Evolutionary conservation across 2,888 invertebrate species (phyloP), one percentile per base, ranked within the genome.

Genomic region (Pandemis cinnamomeana): DNA sequence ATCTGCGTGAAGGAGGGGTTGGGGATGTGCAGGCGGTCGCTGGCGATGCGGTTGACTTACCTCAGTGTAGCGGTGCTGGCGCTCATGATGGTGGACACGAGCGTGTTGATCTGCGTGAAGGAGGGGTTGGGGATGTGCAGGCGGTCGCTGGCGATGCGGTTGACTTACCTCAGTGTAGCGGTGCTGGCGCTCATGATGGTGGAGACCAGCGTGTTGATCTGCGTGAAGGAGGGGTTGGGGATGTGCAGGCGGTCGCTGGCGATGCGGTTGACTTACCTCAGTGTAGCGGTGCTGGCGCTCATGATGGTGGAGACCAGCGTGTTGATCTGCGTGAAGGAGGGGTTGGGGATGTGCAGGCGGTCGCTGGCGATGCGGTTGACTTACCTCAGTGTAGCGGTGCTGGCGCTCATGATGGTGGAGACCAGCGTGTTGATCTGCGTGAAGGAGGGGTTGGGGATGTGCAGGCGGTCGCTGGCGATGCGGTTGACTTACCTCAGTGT

Each of bases 101-200:
- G 95, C 58, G 98, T 98, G 90, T 99, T 99, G 82, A 99, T 99
- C 92, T 99, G 99, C 27, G 98, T 96, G 86, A 99, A 99, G 0
- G 98, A 98, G 0, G 99, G 99, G 89, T 98, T 99, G 88, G 98
- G 97, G 83, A 99, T 98, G 84, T 98, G 99, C 44, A 99, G 95
- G 63, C 99, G 95, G 86, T 99, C 99, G 8, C 97, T 96, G 36
- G 98, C 98, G 81, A 98, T 98, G 77, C 98, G 95, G 93, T 99
- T 99, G 60, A 99, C n/a, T n/a, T n/a, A n/a, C n/a, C n/a, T 96
- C 55, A 99, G 94, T 2, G 99, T 99, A 10, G 99, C 98, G 0
- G 99, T 99, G 80, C 98, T 98, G 51, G 99, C 98, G 48, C 99
- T 99, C 99, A 99, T 99, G 69, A 99, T 99, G 4, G 99, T 99